Evolutionary conservation across 2,888 invertebrate genomes (phyloP), one percentile per base, ranked within the genome.

Genomic region (Operophtera brumata): DNA sequence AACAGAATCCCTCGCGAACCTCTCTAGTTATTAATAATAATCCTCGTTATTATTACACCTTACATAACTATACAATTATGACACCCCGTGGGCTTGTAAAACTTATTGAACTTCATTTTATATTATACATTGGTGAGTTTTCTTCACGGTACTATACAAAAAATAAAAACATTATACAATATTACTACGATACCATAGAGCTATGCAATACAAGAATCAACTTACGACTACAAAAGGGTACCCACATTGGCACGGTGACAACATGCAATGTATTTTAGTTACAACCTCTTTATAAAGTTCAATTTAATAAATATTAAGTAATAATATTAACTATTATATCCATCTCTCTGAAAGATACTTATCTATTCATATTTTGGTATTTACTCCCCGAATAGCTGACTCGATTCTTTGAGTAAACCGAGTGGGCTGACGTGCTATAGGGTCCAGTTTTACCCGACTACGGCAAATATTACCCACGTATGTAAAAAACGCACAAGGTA

Each of bases 161-260:
- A 89, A 89, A 86, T 88, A 88, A 89, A 88, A 89, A 89, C 86
- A 82, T 87, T 86, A 82, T 85, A 86, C 83, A 84, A 73, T 85
- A 83, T 77, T 80, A 76, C 87, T 88, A 89, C 82, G 64, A 78
- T 87, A 86, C 82, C 77, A 84, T 87, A 87, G 78, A 84, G 69
- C 88, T 89, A 86, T 73, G 79, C 84, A 80, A 78, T 89, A 90
- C 85, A 86, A 85, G 87, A 87, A 82, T 83, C 79, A 77, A 84
- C 86, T 88, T 89, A 89, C 78, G 57, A 70, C 84, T 87, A 86
- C 80, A 78, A 71, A 72, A 82, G 57, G 51, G 59, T 80, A 81
- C 81, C 84, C 76, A 63, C 57, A 67, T 73, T 71, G 75, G 77
- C 81, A 77, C 72, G 81, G 69, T 77, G 81, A 71, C 72, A 59